phyloP scores from a whole-genome alignment of 2,888 invertebrate species.

The Conus canariensis region DNA sequence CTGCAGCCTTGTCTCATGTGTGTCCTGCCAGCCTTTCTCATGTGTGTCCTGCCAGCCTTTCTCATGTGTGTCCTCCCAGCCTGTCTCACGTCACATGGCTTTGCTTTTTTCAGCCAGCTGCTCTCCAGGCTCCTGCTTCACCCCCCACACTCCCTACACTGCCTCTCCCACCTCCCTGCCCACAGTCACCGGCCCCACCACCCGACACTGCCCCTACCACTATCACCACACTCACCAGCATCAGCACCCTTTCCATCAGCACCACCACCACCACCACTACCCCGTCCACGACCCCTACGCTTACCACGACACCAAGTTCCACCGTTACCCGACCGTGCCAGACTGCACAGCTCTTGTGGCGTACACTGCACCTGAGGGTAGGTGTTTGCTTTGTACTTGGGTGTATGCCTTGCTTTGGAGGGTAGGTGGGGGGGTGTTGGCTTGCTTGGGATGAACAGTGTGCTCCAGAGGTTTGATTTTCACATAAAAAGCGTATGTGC shows the following conservation, averaged over 20 bases:
- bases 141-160: neutral
- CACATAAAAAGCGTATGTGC: too few relatives aligned
- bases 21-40: neutral
- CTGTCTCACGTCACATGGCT: too few relatives aligned
- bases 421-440: neutral
- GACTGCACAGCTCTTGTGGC: constrained; percentile 20
- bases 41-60: neutral
- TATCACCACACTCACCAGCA: constrained; percentile 56
- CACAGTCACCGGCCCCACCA: constrained; percentile 85
- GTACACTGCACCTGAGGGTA: constrained; percentile 16
- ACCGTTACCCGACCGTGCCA: constrained; percentile 33
- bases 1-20: too few relatives aligned
- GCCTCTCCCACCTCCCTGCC: constrained; percentile 78
- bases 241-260: constrained; percentile 3
- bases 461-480: neutral
- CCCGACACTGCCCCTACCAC: constrained; percentile 76
- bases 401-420: neutral
- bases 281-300: constrained; percentile 67
- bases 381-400: neutral
- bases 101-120: constrained; percentile 36
- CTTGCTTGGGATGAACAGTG: too few relatives aligned
- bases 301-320: constrained; percentile 23
- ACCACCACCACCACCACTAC: constrained; percentile 51
- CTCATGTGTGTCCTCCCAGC: neutral
- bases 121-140: constrained; percentile 35